Base-by-base conservation (phyloP, 2,888 invertebrate species). In the Eretmocerus hayati region DNA sequence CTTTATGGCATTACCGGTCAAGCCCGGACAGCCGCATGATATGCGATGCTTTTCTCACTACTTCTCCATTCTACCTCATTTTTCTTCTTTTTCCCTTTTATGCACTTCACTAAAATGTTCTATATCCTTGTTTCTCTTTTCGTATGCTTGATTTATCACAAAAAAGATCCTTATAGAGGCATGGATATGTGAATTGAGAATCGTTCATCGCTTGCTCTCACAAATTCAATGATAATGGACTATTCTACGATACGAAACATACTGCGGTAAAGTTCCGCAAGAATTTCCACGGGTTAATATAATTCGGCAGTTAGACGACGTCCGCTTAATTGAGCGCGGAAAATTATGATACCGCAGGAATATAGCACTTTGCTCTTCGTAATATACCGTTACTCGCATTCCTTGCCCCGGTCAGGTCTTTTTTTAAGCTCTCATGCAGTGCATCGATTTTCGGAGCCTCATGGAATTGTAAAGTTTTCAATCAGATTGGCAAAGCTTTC, bases 171-270 rank as follows among this genome's bases (percentile, higher is more conserved):
- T 11, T 6, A 26, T 26, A 26, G 37, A 6, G 13, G 20, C 23
- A 22, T 39, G 23, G 22, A 4, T 39, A 16, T 23, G 9, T 16
- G 23, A 39, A 4, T 5, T 18, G 21, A 26, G 26, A 26, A 9
- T 6, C 11, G 11, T 26, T 6, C 26, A 11, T 11, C 21, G 22
- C 37, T 18, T 33, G 36, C 22, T 36, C 22, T 36, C 22, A 30
- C 19, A 15, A 39, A 43, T 43, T 46, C 36, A 40, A 46, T 43
- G 50, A 43, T 50, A 50, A 50, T 36, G 43, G 46, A 50, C 39
- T 43, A 42, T 46, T 46, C 46, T 36, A 15, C 20, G 23, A 26
- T 6, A 26, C 8, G 8, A 26, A 6, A 26, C 8, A n/a, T n/a
- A n/a, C n/a, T n/a, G n/a, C n/a, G n/a, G n/a, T n/a, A 35, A 39